Conservation (phyloP, 1,140 invertebrate genomes). For the Sminthurinus signatus region DNA sequence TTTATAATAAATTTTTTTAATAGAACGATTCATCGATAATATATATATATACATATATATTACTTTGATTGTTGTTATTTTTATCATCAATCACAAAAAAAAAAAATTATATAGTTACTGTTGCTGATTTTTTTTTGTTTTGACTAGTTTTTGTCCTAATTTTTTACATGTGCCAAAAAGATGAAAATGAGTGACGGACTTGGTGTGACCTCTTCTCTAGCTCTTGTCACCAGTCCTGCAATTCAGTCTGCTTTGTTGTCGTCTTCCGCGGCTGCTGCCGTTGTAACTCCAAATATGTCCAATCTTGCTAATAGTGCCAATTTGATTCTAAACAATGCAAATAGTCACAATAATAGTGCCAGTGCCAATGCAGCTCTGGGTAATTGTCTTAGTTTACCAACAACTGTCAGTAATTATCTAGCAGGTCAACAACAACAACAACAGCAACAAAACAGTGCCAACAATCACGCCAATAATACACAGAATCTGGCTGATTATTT, state of each 20-base stretch:
- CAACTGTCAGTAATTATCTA: conserved; percentile 28
- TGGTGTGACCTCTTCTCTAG: conserved; percentile 39
- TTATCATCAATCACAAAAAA: no score
- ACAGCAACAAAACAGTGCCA: conserved; percentile 27
- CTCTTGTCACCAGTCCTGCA: conserved; percentile 33
- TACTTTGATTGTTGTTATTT: no score
- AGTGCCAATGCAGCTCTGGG: background rate
- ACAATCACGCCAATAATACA: conserved; percentile 61
- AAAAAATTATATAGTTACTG: no score
- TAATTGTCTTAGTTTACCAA: conserved; percentile 16
- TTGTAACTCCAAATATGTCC: conserved; percentile 25
- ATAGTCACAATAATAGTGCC: conserved; percentile 16
- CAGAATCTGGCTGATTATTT: conserved; percentile 98
- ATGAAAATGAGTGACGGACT: conserved; percentile 42
- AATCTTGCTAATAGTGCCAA: conserved; percentile 12
- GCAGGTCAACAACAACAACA: conserved; percentile 16
- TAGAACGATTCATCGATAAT: no score
- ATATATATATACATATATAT: no score
- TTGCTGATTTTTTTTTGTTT: no score
- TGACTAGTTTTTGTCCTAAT: background rate
- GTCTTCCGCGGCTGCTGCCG: conserved; percentile 20
- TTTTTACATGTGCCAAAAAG: conserved; percentile 38
- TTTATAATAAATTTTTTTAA: no score
- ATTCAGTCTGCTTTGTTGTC: conserved; percentile 14
- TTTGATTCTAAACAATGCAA: conserved; percentile 15